Conservation (phyloP, 2,797 vertebrate genomes). For the Pseudochirops corinnae region DNA sequence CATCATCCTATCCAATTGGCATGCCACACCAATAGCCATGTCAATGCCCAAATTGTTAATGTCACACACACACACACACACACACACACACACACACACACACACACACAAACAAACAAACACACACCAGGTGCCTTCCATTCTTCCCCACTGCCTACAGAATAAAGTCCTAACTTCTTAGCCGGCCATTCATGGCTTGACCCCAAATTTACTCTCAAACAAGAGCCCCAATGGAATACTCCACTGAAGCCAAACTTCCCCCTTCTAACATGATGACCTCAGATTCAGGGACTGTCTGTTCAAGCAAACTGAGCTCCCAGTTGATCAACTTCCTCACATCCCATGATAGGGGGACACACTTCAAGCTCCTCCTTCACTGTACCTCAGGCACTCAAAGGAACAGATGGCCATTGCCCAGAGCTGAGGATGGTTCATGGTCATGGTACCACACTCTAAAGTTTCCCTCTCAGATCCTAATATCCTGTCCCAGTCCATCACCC, state of each 20-base stretch:
- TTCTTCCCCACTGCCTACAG: neutral
- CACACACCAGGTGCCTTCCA: neutral
- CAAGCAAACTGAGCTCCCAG: neutral
- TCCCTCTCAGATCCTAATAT: neutral
- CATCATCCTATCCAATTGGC: neutral
- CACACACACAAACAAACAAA: too few species aligned
- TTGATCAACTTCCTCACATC: neutral
- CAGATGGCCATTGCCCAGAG: neutral
- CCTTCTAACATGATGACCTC: neutral
- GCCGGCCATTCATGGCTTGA: neutral
- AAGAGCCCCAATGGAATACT: neutral
- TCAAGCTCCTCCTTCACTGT: too few species aligned
- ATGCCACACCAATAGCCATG: too few species aligned
- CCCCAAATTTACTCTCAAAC: neutral
- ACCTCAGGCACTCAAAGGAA: neutral
- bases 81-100: too few species aligned
- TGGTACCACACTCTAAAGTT: neutral
- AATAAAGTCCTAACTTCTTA: neutral
- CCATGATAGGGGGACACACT: neutral
- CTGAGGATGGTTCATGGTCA: neutral
- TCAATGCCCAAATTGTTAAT: too few species aligned
- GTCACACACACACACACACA: too few species aligned
- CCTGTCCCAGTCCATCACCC: neutral
- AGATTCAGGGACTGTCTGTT: neutral
- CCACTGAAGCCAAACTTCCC: neutral